Conservation (phyloP, 2,797 vertebrate genomes). For the Alectoris magna region DNA sequence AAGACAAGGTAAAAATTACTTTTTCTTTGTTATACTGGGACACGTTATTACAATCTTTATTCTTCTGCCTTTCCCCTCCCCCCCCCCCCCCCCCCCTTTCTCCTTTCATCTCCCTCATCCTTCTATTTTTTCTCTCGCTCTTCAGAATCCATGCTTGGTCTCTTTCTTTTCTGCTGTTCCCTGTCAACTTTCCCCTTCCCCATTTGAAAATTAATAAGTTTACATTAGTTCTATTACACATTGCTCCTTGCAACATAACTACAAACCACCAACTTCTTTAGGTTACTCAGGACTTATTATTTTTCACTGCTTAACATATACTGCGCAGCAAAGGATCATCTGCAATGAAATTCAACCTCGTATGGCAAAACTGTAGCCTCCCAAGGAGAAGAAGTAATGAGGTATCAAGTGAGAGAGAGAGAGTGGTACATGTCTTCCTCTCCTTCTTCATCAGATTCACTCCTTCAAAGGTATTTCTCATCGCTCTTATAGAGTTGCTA, state of each 20-base stretch:
- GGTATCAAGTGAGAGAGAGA: neutral
- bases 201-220: neutral
- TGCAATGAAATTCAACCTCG: neutral
- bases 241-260: neutral
- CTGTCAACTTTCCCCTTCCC: neutral
- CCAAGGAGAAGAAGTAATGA: neutral
- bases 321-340: neutral
- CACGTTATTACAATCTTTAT: neutral
- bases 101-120: neutral
- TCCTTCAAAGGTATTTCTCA: neutral
- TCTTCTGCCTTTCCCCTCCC: neutral
- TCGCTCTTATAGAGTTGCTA: neutral
- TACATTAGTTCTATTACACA: neutral
- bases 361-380: neutral
- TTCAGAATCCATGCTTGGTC: neutral
- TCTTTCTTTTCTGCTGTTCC: neutral
- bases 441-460: neutral
- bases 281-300: fast-evolving
- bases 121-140: neutral
- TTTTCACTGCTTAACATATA: neutral
- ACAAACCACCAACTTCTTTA: neutral
- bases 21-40: neutral
- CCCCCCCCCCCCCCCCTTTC: neutral
- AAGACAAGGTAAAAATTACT: neutral
- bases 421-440: neutral